Conservation (phyloP, 2,113 vertebrate genomes). For the Mixornis gularis region DNA sequence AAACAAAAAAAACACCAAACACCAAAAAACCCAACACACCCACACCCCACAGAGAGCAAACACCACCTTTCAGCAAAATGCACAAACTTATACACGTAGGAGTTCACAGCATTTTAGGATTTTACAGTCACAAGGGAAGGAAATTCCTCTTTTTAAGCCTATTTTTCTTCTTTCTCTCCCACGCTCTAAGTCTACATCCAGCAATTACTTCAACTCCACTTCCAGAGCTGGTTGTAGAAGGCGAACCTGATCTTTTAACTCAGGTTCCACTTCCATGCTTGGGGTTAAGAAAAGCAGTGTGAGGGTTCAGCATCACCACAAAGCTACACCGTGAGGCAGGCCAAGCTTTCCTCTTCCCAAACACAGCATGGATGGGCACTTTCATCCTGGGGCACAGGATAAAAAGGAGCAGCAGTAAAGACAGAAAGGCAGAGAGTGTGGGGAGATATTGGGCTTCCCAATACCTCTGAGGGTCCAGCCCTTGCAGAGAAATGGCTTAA, state of each 20-base stretch:
- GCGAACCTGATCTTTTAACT: neutral
- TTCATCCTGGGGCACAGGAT: neutral
- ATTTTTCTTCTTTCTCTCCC: neutral
- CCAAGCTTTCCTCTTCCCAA: neutral
- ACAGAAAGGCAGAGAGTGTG: neutral
- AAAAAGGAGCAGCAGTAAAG: neutral
- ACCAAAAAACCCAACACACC: neutral
- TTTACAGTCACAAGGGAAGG: neutral
- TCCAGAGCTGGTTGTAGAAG: neutral
- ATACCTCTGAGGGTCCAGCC: too few relatives aligned
- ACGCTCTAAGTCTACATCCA: neutral
- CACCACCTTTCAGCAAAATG: neutral
- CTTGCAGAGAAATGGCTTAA: too few relatives aligned
- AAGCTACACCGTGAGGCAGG: neutral
- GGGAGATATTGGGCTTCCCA: too few relatives aligned
- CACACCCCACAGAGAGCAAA: neutral
- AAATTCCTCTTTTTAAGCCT: neutral
- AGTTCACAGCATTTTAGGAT: neutral
- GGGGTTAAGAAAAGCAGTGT: neutral
- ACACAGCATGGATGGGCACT: accelerated
- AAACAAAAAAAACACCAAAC: too few relatives aligned
- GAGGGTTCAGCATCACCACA: neutral
- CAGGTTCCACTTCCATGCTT: neutral
- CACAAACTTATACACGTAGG: neutral
- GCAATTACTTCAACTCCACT: neutral